Evolutionary conservation across 2,888 invertebrate genomes (phyloP), one percentile per base, ranked within the genome.

Genomic region (Aporophyla nigra): DNA sequence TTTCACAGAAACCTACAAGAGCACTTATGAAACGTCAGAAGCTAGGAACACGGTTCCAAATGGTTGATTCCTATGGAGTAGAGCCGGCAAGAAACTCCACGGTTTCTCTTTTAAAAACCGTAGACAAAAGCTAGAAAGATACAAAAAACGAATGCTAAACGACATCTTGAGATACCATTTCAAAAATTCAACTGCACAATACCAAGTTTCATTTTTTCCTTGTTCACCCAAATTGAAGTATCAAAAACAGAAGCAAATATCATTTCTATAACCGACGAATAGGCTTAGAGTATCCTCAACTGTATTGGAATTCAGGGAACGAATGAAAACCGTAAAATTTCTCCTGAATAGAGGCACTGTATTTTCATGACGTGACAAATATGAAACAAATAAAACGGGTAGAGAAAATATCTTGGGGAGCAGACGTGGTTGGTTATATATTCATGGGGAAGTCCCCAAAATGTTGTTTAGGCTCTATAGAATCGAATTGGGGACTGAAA

Each of bases 301-400:
- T 63, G 71, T 86, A 92, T 92, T 90, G 89, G 88, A 90, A 91
- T 91, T 91, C 91, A 82, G 74, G 49, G 71, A 78, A 85, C 88
- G 88, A 76, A 81, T 54, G 82, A 80, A 80, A 80, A 83, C 82
- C 85, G 87, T 90, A 89, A 90, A 91, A 92, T 90, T 92, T 90
- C 87, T 80, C 84, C 78, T 78, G 80, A 80, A 86, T 84, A 84
- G 81, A 90, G 76, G 33, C 87, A 90, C 88, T 89, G 88, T 91
- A 88, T 88, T 90, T 90, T 90, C 91, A 92, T 90, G 92, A 91
- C 85, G 92, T 92, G 92, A 91, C 92, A 92, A 92, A 91, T 91
- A 92, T 89, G 86, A 89, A 86, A 88, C 85, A 91, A 90, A 91
- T 90, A 88, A 90, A 90, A 84, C 77, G 85, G 78, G 81, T 76